Evolutionary conservation across 2,113 vertebrate genomes (phyloP).

Genomic region (Taxidea taxus): DNA sequence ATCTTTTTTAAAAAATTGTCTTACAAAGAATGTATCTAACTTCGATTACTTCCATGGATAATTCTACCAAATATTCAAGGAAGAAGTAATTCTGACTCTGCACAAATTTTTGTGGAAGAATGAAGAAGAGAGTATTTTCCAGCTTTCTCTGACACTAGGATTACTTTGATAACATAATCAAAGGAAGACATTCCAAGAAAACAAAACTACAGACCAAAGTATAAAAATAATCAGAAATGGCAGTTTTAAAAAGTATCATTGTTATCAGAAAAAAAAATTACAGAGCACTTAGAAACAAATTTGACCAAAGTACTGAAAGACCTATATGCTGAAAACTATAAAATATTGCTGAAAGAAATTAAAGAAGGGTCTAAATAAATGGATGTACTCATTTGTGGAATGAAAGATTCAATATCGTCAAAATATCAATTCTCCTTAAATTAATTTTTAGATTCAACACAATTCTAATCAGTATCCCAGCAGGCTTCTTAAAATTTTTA

Average conservation of each 20-base stretch:
- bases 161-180: background rate
- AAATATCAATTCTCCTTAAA: background rate
- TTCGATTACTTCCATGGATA: background rate
- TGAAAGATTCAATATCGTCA: background rate
- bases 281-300: background rate
- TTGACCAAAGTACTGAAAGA: background rate
- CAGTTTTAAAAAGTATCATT: background rate
- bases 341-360: background rate
- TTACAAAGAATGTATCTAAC: background rate
- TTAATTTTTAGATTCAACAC: background rate
- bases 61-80: background rate
- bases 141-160: background rate
- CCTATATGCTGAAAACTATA: background rate
- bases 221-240: background rate
- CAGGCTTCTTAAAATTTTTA: background rate
- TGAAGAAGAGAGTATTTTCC: background rate
- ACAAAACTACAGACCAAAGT: background rate
- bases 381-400: background rate
- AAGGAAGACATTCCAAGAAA: background rate
- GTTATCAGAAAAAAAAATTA: background rate
- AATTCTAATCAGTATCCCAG: background rate
- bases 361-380: background rate
- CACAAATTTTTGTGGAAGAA: background rate
- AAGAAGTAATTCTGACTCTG: background rate
- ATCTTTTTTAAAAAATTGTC: background rate